Conservation (phyloP, 2,888 invertebrate genomes). For the Drosophila neonasuta region DNA sequence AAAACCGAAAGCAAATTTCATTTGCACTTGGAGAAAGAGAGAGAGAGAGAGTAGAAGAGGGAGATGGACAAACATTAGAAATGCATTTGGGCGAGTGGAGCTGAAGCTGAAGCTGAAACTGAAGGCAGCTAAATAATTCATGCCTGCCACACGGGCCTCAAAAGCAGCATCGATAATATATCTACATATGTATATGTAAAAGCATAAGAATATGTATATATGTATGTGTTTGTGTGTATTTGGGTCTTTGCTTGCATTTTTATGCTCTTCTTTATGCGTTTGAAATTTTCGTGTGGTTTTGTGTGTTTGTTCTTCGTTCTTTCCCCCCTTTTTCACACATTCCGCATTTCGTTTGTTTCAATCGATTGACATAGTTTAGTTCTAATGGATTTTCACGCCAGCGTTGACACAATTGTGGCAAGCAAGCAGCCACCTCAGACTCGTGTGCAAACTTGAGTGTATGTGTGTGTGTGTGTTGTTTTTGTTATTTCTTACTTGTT, state of each 20-base stretch:
- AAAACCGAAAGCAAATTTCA: constrained; percentile 57
- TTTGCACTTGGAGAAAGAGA: constrained; percentile 56
- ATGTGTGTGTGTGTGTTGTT: constrained; percentile 38
- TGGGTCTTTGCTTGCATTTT: constrained; percentile 24
- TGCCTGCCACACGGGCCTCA: constrained; percentile 18
- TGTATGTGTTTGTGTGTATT: constrained; percentile 1
- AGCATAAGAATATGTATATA: constrained; percentile 9
- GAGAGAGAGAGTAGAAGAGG: neutral
- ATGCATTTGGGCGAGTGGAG: constrained; percentile 65
- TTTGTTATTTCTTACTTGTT: constrained; percentile 41
- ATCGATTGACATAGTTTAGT: constrained; percentile 76
- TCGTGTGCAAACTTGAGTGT: constrained; percentile 43
- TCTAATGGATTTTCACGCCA: constrained; percentile 77
- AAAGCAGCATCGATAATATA: constrained; percentile 39
- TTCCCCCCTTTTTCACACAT: constrained; percentile 35
- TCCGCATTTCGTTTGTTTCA: constrained; percentile 61
- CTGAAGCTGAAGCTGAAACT: constrained; percentile 8
- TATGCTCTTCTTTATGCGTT: constrained; percentile 50
- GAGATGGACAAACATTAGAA: constrained; percentile 50
- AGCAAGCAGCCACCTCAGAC: constrained; percentile 25
- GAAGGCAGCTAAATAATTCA: constrained; percentile 48
- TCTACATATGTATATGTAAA: constrained; percentile 32
- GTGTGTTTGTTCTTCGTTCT: constrained; percentile 10
- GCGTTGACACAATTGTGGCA: constrained; percentile 70
- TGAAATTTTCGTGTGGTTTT: constrained; percentile 31